Evolutionary conservation across 2,797 vertebrate species (phyloP).

Genomic region (Amblyraja radiata): DNA sequence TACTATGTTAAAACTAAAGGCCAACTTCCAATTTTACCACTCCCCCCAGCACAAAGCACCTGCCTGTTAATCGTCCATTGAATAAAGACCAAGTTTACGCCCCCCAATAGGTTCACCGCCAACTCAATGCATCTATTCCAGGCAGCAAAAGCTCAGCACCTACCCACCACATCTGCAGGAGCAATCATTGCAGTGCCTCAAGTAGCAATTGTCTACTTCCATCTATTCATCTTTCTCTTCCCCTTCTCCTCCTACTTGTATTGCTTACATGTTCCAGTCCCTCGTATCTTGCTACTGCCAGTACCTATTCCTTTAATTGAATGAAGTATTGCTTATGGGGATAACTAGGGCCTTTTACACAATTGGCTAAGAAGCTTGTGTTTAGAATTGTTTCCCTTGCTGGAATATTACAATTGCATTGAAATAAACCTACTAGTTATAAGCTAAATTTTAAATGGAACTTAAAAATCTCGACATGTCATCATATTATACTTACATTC

Average conservation of each 20-base stretch:
- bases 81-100: background rate
- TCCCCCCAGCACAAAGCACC: background rate
- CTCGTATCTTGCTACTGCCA: background rate
- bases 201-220: too few species aligned
- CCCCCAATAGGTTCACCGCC: background rate
- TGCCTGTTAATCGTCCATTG: background rate
- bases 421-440: background rate
- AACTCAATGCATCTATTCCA: background rate
- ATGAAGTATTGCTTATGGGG: too few species aligned
- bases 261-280: too few species aligned
- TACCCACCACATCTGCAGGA: background rate
- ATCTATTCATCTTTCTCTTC: background rate
- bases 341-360: background rate
- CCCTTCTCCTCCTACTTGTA: background rate
- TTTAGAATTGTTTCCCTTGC: background rate
- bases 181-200: background rate
- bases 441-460: background rate
- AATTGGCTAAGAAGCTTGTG: background rate
- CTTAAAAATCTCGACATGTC: background rate
- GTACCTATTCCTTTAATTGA: background rate
- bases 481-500: constrained; percentile 72
- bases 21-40: background rate
- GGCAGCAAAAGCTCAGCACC: background rate
- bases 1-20: background rate
- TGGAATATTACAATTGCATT: background rate